Percentiles rank a stretch among this genome's conserved stretches.
Conservation (phyloP, 2,113 vertebrate species). For the Tachycineta bicolor region DNA sequence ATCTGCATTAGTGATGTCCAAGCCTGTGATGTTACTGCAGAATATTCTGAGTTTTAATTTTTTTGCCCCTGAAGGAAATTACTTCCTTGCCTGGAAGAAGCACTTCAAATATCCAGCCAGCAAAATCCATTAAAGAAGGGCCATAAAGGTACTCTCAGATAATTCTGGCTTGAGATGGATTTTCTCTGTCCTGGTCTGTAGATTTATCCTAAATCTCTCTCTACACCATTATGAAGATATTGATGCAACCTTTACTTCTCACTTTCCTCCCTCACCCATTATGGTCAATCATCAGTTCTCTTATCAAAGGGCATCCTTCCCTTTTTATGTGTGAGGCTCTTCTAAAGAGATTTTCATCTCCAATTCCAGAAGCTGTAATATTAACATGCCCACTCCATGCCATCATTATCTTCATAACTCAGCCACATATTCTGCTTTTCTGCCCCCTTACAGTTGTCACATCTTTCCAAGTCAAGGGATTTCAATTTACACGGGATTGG, state of each 20-base stretch:
- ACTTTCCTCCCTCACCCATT: not conserved
- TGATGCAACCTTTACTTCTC: not conserved
- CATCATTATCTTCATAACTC: not conserved
- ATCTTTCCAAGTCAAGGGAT: not conserved
- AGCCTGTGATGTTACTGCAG: not conserved
- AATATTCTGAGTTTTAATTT: not conserved
- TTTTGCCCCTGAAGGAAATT: not conserved
- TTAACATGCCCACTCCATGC: not conserved
- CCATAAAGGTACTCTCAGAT: not conserved
- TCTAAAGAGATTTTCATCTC: not conserved
- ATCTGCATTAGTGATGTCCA: not conserved
- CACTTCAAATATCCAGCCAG: not conserved
- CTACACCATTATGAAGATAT: not conserved
- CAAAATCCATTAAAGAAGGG: not conserved
- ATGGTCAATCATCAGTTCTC: not conserved
- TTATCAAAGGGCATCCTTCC: not conserved
- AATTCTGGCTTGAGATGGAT: not conserved
- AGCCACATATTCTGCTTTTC: not conserved
- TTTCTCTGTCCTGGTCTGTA: not conserved
- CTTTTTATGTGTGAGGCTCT: not conserved
- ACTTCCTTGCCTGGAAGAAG: not conserved
- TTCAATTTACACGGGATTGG: not conserved
- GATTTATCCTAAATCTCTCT: not conserved
- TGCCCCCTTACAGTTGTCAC: not conserved
- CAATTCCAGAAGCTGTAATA: not conserved